phyloP scores from a whole-genome alignment of 2,797 vertebrate species.

The Lerista edwardsae region DNA sequence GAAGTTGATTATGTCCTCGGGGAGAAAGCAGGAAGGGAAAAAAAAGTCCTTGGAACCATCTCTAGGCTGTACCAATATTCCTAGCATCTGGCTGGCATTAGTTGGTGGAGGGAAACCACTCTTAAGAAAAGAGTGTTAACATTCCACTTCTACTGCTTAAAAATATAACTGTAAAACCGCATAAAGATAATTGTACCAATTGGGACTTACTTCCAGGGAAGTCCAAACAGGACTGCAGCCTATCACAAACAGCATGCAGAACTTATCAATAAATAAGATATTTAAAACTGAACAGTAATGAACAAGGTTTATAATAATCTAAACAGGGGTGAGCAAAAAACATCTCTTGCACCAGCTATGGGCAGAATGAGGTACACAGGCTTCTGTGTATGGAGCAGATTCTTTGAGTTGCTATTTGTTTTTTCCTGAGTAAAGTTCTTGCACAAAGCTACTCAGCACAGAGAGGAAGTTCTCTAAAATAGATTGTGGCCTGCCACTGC shows the following conservation, averaged over 20 bases:
- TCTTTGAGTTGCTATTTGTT: not conserved
- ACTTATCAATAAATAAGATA: too few species aligned
- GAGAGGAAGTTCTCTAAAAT: not conserved
- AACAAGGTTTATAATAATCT: not conserved
- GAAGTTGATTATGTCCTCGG: not conserved
- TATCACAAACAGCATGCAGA: too few species aligned
- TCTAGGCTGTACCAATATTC: not conserved
- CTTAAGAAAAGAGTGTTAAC: not conserved
- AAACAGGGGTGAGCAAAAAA: constrained; percentile 3
- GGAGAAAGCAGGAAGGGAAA: not conserved
- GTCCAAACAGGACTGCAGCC: not conserved
- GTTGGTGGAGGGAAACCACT: not conserved
- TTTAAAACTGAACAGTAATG: too few species aligned
- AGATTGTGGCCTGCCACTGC: not conserved
- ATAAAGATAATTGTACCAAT: not conserved
- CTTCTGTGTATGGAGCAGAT: not conserved
- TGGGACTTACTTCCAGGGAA: not conserved
- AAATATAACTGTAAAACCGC: too few species aligned
- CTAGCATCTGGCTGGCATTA: not conserved
- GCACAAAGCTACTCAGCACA: not conserved
- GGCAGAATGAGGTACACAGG: not conserved
- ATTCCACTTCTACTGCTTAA: too few species aligned
- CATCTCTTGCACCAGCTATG: not conserved
- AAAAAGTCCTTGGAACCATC: not conserved
- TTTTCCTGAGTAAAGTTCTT: not conserved